Percentiles rank a stretch among this genome's conserved stretches.
Conservation (phyloP, 2,888 invertebrate genomes). For the Meganola albula region DNA sequence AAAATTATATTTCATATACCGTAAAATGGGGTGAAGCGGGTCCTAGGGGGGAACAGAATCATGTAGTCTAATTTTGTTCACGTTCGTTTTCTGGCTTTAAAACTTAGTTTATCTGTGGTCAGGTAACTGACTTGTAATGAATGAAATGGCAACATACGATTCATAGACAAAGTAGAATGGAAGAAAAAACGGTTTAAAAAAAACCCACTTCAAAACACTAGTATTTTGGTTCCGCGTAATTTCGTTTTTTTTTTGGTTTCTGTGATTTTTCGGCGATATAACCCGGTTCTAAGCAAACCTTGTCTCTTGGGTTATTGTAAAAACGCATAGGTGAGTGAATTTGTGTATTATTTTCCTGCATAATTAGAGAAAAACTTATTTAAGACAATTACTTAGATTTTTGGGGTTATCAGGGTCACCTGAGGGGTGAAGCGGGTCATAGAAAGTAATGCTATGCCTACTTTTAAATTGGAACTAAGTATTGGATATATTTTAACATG, state of each 20-base stretch:
- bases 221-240: constrained; percentile 4
- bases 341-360: constrained; percentile 5
- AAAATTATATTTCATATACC: no score
- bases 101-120: constrained; percentile 1
- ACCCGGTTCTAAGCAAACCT: background rate
- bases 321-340: constrained; percentile 7
- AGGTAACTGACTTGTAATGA: constrained; percentile 3
- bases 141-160: constrained; percentile 9
- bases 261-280: constrained; percentile 3
- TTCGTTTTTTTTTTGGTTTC: constrained; percentile 1
- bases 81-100: constrained; percentile 5
- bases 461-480: no score
- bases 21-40: constrained; percentile 9
- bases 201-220: constrained; percentile 6
- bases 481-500: no score
- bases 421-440: constrained; percentile 9
- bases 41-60: constrained; percentile 8
- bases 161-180: constrained; percentile 9
- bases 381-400: constrained; percentile 5
- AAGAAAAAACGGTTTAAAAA: constrained; percentile 8
- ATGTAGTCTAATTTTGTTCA: constrained; percentile 7
- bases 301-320: constrained; percentile 5
- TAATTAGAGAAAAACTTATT: constrained; percentile 1
- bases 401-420: constrained; percentile 8
- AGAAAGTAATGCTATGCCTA: no score